phyloP scores from a whole-genome alignment of 2,113 vertebrate genomes.

The Silurus asotus region DNA sequence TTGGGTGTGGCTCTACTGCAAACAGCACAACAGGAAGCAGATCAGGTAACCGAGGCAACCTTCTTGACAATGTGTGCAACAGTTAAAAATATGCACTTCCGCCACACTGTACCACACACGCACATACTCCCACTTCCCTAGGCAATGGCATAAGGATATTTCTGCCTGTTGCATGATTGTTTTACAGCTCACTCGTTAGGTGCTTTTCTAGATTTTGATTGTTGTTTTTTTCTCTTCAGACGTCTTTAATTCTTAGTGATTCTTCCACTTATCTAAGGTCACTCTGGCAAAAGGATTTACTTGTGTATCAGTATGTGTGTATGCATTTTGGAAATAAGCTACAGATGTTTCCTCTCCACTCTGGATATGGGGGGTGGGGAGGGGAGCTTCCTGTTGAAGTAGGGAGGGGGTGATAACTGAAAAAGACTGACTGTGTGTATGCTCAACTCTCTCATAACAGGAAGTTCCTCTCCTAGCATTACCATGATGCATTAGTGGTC shows the following conservation, averaged over 20 bases:
- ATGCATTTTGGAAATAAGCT: slow-evolving; percentile 73
- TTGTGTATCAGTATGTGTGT: slow-evolving; percentile 42
- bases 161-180: slow-evolving; percentile 20
- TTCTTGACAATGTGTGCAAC: slow-evolving; percentile 36
- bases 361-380: slow-evolving; percentile 55
- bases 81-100: slow-evolving; percentile 31
- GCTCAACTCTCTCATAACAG: slow-evolving; percentile 58
- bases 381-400: slow-evolving; percentile 68
- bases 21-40: slow-evolving; percentile 57
- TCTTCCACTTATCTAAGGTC: slow-evolving; percentile 10
- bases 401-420: slow-evolving; percentile 57
- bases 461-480: slow-evolving; percentile 58
- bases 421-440: slow-evolving; percentile 54
- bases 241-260: slow-evolving; percentile 2
- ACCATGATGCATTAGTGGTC: slow-evolving; percentile 50
- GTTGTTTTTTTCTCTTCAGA: neutral
- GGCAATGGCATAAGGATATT: slow-evolving; percentile 19
- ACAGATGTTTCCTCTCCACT: slow-evolving; percentile 75
- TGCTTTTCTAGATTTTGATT: slow-evolving; percentile 1
- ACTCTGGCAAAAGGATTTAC: slow-evolving; percentile 38
- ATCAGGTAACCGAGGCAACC: slow-evolving; percentile 45
- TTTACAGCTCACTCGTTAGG: neutral
- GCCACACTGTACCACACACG: slow-evolving; percentile 14
- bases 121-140: slow-evolving; percentile 33
- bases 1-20: slow-evolving; percentile 43